phyloP scores from a whole-genome alignment of 2,888 invertebrate species.

The Tillus elongatus region DNA sequence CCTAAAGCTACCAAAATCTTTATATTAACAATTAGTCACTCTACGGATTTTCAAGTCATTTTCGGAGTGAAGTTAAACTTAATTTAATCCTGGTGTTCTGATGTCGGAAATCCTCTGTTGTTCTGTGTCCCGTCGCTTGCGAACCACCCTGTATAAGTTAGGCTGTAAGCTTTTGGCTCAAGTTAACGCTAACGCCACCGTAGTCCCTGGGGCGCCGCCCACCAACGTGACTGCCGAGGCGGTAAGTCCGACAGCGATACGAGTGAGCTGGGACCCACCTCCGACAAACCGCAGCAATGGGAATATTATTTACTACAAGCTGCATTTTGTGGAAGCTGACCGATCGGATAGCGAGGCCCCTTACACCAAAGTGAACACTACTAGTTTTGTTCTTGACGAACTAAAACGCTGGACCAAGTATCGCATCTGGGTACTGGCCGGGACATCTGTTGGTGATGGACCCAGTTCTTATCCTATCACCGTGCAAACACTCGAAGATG shows the following conservation, averaged over 20 bases:
- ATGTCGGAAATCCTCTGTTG: too few relatives aligned
- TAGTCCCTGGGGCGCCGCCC: conserved; percentile 95
- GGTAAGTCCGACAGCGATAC: conserved; percentile 79
- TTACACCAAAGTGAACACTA: conserved; percentile 69
- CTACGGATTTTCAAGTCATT: too few relatives aligned
- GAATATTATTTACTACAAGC: conserved; percentile 88
- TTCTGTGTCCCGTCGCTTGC: too few relatives aligned
- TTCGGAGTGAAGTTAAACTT: too few relatives aligned
- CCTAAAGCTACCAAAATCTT: too few relatives aligned
- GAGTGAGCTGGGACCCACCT: conserved; percentile 89
- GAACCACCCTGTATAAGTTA: too few relatives aligned
- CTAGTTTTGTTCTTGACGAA: conserved; percentile 75
- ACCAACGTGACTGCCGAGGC: conserved; percentile 86
- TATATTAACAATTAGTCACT: too few relatives aligned
- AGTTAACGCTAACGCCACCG: conserved; percentile 35
- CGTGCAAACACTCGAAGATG: conserved; percentile 95
- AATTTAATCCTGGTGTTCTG: too few relatives aligned
- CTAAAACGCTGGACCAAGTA: conserved; percentile 93
- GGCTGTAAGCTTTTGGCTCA: conserved; percentile 34
- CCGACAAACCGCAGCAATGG: conserved; percentile 86
- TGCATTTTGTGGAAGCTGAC: conserved; percentile 79
- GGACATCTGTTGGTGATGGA: conserved; percentile 93
- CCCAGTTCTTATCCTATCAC: conserved; percentile 86
- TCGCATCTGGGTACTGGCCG: conserved; percentile 92
- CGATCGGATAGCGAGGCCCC: conserved; percentile 77